phyloP scores from a whole-genome alignment of 1,140 invertebrate genomes.

The Zaprionus capensis region DNA sequence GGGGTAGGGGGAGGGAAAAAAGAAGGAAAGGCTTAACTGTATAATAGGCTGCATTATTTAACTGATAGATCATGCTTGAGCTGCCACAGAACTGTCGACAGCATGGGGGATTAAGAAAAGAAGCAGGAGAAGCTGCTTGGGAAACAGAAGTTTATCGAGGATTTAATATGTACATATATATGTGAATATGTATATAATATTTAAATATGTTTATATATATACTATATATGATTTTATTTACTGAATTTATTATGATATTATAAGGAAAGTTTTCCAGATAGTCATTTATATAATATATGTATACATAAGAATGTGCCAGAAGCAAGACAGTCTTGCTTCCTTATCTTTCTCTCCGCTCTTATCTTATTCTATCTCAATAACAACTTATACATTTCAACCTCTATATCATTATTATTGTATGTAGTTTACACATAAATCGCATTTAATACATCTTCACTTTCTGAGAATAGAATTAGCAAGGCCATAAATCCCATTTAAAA shows the following conservation, averaged over 20 bases:
- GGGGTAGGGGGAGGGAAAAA: not conserved
- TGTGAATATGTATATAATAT: no score
- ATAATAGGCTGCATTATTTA: constrained; percentile 49
- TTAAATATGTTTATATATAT: no score
- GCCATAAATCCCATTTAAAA: not conserved
- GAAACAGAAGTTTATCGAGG: no score
- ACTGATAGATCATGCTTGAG: constrained; percentile 24
- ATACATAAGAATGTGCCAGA: no score
- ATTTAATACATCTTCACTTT: constrained; percentile 2
- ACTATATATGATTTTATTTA: no score
- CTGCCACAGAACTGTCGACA: not conserved
- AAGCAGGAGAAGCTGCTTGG: no score
- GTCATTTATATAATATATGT: no score
- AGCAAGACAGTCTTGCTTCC: no score
- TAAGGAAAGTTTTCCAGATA: no score
- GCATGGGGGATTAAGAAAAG: not conserved
- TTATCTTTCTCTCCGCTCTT: no score
- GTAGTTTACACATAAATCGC: not conserved
- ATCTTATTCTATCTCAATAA: not conserved
- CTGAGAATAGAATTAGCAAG: not conserved
- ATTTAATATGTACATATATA: no score
- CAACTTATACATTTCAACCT: not conserved
- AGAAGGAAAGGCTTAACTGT: constrained; percentile 41
- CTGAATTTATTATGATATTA: no score
- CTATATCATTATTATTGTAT: not conserved